Percentiles rank a stretch among this genome's conserved stretches.
Evolutionary conservation across 2,113 vertebrate genomes (phyloP).

Genomic region (Percopsis transmontana): DNA sequence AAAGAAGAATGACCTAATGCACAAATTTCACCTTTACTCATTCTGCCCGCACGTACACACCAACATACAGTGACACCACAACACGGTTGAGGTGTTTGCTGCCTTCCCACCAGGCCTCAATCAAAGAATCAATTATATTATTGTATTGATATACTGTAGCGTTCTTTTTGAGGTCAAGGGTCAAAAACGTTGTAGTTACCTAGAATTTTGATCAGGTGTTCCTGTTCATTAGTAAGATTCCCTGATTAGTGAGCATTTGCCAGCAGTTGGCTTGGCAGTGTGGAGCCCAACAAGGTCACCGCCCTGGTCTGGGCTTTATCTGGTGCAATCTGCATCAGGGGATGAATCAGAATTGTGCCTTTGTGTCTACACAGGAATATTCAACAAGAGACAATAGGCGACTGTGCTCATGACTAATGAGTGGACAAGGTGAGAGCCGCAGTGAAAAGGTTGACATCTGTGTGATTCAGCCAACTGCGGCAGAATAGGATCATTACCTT

Average conservation of each 20-base stretch:
- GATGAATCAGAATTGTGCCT: conserved; percentile 80
- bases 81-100: too few species aligned
- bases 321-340: conserved; percentile 78
- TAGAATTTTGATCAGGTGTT: too few species aligned
- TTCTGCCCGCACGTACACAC: too few species aligned
- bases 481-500: conserved; percentile 92
- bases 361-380: conserved; percentile 93
- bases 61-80: too few species aligned
- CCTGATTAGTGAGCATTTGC: too few species aligned
- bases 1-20: too few species aligned
- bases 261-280: not conserved
- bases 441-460: conserved; percentile 97
- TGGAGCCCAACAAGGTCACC: conserved; percentile 50
- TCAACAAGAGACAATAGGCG: conserved; percentile 93
- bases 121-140: too few species aligned
- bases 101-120: too few species aligned
- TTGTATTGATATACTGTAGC: too few species aligned
- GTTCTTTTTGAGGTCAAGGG: too few species aligned
- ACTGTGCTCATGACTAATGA: conserved; percentile 92
- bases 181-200: too few species aligned
- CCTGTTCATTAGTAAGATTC: conserved; percentile 1
- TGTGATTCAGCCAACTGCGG: conserved; percentile 89
- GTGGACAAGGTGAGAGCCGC: conserved; percentile 90
- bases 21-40: too few species aligned
- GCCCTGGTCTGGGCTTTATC: conserved; percentile 84